Evolutionary conservation across 2,888 invertebrate genomes (phyloP), one percentile per base, ranked within the genome.

Genomic region (Nysson spinosus): DNA sequence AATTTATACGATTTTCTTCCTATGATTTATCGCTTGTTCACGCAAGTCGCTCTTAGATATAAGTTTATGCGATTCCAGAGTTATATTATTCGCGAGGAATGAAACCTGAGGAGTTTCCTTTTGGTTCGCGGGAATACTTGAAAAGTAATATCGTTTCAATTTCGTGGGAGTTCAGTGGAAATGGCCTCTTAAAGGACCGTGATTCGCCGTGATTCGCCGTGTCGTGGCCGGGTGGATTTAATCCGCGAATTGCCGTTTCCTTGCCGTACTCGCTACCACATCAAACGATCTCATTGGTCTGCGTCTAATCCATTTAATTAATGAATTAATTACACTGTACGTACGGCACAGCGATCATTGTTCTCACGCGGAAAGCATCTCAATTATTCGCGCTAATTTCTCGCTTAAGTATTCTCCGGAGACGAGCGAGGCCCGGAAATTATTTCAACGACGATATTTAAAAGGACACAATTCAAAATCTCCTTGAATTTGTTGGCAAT

Each of bases 291-390:
- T 51, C 52, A 49, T 54, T 20, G 26, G 37, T 30, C 12, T 35
- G 39, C 24, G 22, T 39, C 32, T 28, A 17, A 34, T 26, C 43
- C 51, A 34, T 69, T 66, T 52, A 69, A 66, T 69, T 67, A 62
- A 62, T 28, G 52, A 55, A 65, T 57, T 70, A 69, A 69, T 70
- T 69, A 65, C 30, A 49, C 35, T 39, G 44, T 35, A 47, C 19
- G n/a, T 26, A 20, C 46, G 16, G 42, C 16, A 34, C 30, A 32
- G 17, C 46, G 32, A 34, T 54, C 51, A 19, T 42, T 35, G 42
- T 16, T n/a, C 12, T 28, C 35, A 5, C 7, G 14, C n/a, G 22
- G 9, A 12, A 26, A 28, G 6, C 43, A 17, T 34, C 20, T 32
- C 43, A 14, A 43, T 49, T 49, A 61, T 28, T 61, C 49, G 47